Evolutionary conservation across 1,140 invertebrate species (phyloP), one percentile per base, ranked within the genome.

Genomic region (Littorina saxatilis): DNA sequence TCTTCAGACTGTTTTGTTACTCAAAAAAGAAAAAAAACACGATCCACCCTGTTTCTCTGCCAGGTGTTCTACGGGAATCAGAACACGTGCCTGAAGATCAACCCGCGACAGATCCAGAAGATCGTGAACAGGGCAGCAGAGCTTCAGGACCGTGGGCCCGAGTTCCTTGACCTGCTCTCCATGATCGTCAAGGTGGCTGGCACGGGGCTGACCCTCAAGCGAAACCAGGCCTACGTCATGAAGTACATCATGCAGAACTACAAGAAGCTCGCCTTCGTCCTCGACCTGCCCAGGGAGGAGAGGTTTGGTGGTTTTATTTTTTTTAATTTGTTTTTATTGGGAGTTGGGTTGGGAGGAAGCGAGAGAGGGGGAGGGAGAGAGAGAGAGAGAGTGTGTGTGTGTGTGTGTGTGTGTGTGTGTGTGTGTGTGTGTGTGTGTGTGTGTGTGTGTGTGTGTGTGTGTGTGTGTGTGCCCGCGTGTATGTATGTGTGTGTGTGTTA

Each of bases 241-340:
- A 93, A 93, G 75, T 93, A 92, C 79, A 89, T 93, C 63, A 93
- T 93, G 92, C 91, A 92, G 86, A 91, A 92, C 82, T 91, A 90
- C 84, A 90, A 90, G 74, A 90, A 92, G 74, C 87, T 92, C 9
- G 91, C 91, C 23, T 91, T 89, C 81, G 87, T 92, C 0, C 84
- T 92, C 1, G 91, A 92, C 76, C 82, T 89, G 50, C n/a, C 87
- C 1, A 66, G 85, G 35, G 91, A 91, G 29, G 89, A 90, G 32
- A 90, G 90, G 91, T 91, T 27, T 35, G 83, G 17, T 23, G 35
- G 17, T 47, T n/a, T n/a, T n/a, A n/a, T n/a, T n/a, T n/a, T n/a
- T n/a, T n/a, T n/a, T n/a, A n/a, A n/a, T n/a, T n/a, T n/a, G 58
- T 61, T 7, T 61, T 5, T 23, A 23, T 17, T 13, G 61, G 61